Evolutionary conservation across 2,888 invertebrate genomes (phyloP), one percentile per base, ranked within the genome.

Genomic region (Tenthredo distinguenda): DNA sequence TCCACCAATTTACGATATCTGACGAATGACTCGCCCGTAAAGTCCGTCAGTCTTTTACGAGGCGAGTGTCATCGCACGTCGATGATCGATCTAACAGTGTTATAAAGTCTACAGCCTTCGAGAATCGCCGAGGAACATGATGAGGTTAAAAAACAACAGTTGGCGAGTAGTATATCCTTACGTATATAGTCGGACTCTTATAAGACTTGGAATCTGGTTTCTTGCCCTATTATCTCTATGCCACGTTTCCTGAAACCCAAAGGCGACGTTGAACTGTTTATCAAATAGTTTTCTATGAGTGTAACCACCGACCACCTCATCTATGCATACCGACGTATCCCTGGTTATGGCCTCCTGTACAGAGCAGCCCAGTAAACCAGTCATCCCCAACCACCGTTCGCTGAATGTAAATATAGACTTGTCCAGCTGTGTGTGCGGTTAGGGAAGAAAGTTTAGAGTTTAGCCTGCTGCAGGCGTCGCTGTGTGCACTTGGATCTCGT

Each of bases 341-440:
- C 34, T 55, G 18, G 50, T 18, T 50, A 26, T 2, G 55, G 50
- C 55, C 55, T 47, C 47, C n/a, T 18, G 47, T 43, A 21, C 72
- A 74, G 43, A 26, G 26, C 62, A 40, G 62, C 58, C 81, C 34
- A 62, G 62, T 62, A 31, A 81, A 12, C 81, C 40, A 81, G 81
- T 62, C 40, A 81, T 62, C 58, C 50, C 40, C 62, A 62, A 62
- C 77, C 85, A 40, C 40, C 34, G 47, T 77, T 85, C 85, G 50
- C 40, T 21, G 76, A 65, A 68, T 77, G 76, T 65, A 85, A 79
- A 85, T 85, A 77, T 58, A 85, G 85, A 79, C 43, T 47, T 62
- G 76, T 43, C 85, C 85, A 85, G 85, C 85, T 85, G 85, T 74
- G 77, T 43, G 65, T 76, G 47, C 77, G 58, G 62, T 79, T 40